phyloP scores from a whole-genome alignment of 2,888 invertebrate genomes.

The Gortyna flavago region DNA sequence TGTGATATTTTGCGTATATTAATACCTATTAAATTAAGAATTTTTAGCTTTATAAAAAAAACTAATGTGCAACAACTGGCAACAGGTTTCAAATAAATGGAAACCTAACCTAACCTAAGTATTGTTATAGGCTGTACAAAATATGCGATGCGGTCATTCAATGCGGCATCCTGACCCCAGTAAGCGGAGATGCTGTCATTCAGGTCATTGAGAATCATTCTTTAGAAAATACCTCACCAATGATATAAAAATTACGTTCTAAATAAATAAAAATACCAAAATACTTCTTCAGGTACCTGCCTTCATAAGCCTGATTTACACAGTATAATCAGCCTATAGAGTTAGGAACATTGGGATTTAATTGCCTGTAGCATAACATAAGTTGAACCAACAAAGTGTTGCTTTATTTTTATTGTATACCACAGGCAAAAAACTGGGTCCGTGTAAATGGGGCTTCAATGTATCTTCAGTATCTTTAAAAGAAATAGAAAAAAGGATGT shows the following conservation, averaged over 20 bases:
- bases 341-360: not conserved
- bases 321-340: too few species aligned
- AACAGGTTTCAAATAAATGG: not conserved
- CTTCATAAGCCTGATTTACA: not conserved
- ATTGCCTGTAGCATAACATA: not conserved
- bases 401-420: not conserved
- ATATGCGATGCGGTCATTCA: constrained; percentile 34
- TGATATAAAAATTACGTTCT: constrained; percentile 4
- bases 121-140: constrained; percentile 2
- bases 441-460: not conserved
- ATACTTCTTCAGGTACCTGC: not conserved
- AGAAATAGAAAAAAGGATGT: not conserved
- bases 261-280: not conserved
- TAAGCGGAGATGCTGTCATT: constrained; percentile 38
- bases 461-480: too few species aligned
- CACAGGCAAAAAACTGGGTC: not conserved
- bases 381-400: not conserved
- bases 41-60: too few species aligned
- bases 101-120: not conserved
- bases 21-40: too few species aligned
- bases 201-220: constrained; percentile 13
- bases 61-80: not conserved
- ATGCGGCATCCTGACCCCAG: constrained; percentile 31
- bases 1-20: too few species aligned
- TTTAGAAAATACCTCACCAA: constrained; percentile 4